phyloP scores from a whole-genome alignment of 1,140 invertebrate genomes.

The Neocloeon triangulifer region DNA sequence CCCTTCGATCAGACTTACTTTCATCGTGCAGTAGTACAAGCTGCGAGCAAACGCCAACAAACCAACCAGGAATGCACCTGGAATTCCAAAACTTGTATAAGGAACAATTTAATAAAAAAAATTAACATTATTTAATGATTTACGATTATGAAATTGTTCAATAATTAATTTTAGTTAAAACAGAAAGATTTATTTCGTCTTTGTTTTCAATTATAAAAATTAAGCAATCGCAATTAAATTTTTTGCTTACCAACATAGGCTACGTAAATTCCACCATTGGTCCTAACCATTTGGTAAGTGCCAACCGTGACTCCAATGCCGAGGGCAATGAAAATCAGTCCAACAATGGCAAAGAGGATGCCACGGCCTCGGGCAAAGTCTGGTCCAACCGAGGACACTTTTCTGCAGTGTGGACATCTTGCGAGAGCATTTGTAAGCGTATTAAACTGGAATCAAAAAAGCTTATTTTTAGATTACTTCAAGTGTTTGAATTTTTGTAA shows the following conservation, averaged over 20 bases:
- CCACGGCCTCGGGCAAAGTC: conserved; percentile 57
- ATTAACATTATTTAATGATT: neutral
- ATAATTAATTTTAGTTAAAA: neutral
- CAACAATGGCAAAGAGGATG: conserved; percentile 55
- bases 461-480: conserved; percentile 6
- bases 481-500: neutral
- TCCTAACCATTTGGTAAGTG: conserved; percentile 23
- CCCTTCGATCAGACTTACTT: conserved; percentile 66
- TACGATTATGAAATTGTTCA: neutral
- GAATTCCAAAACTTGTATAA: conserved; percentile 9
- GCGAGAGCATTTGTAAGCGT: conserved; percentile 79
- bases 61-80: conserved; percentile 48
- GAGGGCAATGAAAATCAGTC: conserved; percentile 40
- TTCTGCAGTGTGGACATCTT: conserved; percentile 87
- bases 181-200: too few species aligned
- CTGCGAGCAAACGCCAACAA: conserved; percentile 49
- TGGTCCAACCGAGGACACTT: conserved; percentile 76
- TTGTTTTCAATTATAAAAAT: too few species aligned
- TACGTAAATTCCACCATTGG: conserved; percentile 54
- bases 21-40: conserved; percentile 74
- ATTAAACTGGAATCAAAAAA: conserved; percentile 54
- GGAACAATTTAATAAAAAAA: neutral
- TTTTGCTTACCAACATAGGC: conserved; percentile 45
- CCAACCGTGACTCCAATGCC: conserved; percentile 57
- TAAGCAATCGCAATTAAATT: too few species aligned